Conservation (phyloP, 1,140 invertebrate genomes). For the Drosophila mayri region DNA sequence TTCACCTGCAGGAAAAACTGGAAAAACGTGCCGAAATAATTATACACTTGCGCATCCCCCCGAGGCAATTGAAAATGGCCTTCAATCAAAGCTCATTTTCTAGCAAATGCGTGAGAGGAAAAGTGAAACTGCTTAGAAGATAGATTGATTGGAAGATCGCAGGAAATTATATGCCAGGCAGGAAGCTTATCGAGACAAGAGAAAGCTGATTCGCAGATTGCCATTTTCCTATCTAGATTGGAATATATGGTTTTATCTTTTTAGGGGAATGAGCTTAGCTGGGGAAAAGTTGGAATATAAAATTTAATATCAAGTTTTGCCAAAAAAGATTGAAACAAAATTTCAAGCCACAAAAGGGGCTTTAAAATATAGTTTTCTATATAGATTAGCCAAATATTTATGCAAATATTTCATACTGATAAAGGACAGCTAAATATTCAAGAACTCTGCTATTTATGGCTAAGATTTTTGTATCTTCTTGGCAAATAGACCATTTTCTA, state of each 20-base stretch:
- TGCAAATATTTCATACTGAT: neutral
- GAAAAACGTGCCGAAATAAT: slow-evolving; percentile 31
- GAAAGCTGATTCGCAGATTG: slow-evolving; percentile 17
- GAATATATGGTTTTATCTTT: no score
- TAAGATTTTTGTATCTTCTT: neutral
- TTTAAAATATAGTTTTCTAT: no score
- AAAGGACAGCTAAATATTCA: no score
- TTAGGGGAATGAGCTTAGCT: neutral
- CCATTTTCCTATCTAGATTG: slow-evolving; percentile 5
- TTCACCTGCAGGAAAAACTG: slow-evolving; percentile 56
- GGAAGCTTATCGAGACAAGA: slow-evolving; percentile 21
- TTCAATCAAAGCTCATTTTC: slow-evolving; percentile 34
- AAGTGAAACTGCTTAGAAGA: slow-evolving; percentile 47
- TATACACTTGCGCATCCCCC: slow-evolving; percentile 44
- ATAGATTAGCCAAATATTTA: neutral
- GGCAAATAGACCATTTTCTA: neutral
- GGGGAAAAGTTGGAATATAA: no score
- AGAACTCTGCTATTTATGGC: neutral
- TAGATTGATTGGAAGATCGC: slow-evolving; percentile 31
- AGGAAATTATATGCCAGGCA: slow-evolving; percentile 35
- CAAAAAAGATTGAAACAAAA: neutral
- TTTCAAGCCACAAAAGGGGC: no score
- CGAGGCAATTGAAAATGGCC: slow-evolving; percentile 19
- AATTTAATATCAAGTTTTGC: neutral
- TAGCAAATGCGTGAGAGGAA: slow-evolving; percentile 21